phyloP scores from a whole-genome alignment of 2,113 vertebrate genomes.

The Microcebus lehilahytsara region DNA sequence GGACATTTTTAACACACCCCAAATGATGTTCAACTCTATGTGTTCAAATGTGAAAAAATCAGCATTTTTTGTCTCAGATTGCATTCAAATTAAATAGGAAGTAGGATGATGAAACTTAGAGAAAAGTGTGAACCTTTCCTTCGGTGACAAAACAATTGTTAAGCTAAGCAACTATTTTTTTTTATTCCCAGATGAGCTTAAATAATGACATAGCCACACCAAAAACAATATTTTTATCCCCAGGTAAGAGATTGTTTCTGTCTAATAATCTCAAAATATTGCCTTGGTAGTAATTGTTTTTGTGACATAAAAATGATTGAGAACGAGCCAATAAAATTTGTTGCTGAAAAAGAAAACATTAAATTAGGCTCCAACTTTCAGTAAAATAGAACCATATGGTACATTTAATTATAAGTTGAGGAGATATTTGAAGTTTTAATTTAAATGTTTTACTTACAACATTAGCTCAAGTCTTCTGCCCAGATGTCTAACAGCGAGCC shows the following conservation, averaged over 20 bases:
- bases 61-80: slow-evolving; percentile 48
- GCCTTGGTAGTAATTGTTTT: slow-evolving; percentile 69
- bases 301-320: slow-evolving; percentile 78
- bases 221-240: slow-evolving; percentile 31
- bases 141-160: not conserved
- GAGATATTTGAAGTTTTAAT: slow-evolving; percentile 74
- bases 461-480: slow-evolving; percentile 59
- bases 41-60: slow-evolving; percentile 53
- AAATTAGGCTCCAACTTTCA: slow-evolving; percentile 69
- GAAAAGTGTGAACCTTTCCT: slow-evolving; percentile 15
- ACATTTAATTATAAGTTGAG: slow-evolving; percentile 76
- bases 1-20: slow-evolving; percentile 41
- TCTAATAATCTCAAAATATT: slow-evolving; percentile 65
- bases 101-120: not conserved
- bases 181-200: slow-evolving; percentile 34
- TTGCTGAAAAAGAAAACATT: slow-evolving; percentile 77
- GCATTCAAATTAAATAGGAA: slow-evolving; percentile 41
- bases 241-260: slow-evolving; percentile 62
- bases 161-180: not conserved
- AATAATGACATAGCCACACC: not conserved
- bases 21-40: not conserved
- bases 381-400: slow-evolving; percentile 74
- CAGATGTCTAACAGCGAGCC: slow-evolving; percentile 54
- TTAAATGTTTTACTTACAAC: slow-evolving; percentile 69
- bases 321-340: slow-evolving; percentile 69